Conservation (phyloP, 2,888 invertebrate genomes). For the Drosophila kokeensis region DNA sequence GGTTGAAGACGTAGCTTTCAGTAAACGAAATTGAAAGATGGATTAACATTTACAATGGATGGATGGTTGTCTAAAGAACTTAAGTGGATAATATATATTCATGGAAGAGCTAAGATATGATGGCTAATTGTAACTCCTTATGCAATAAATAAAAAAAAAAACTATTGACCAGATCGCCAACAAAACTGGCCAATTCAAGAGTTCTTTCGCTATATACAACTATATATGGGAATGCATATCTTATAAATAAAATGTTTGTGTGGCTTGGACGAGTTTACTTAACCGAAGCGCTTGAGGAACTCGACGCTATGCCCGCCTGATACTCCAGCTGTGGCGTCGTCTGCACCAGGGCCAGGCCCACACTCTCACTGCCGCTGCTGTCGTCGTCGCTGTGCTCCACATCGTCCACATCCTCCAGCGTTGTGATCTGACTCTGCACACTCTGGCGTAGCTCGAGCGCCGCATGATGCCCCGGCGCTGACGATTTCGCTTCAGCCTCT, state of each 20-base stretch:
- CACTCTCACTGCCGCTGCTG: conserved; percentile 58
- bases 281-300: conserved; percentile 72
- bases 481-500: conserved; percentile 43
- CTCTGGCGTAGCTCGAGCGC: conserved; percentile 74
- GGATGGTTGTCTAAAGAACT: conserved; percentile 28
- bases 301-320: conserved; percentile 53
- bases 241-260: conserved; percentile 38
- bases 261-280: conserved; percentile 58
- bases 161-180: conserved; percentile 5
- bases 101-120: conserved; percentile 78
- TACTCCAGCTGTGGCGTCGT: conserved; percentile 63
- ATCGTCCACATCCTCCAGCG: conserved; percentile 76
- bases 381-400: conserved; percentile 44
- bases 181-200: conserved; percentile 17
- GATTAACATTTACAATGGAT: conserved; percentile 57
- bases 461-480: conserved; percentile 50
- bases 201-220: conserved; percentile 22
- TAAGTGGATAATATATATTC: conserved; percentile 39
- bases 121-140: conserved; percentile 49
- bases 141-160: conserved; percentile 21
- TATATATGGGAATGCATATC: conserved; percentile 18
- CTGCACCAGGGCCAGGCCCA: conserved; percentile 63
- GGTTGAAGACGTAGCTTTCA: conserved; percentile 71
- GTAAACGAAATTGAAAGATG: conserved; percentile 36
- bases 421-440: conserved; percentile 77